A percentile compares a stretch with the other conserved stretches of the same genome.
These are phyloP conservation scores for Tetramorium bicarinatum DNA, from an alignment of 2,888 invertebrate species.

Conservation along the genomic window DNA sequence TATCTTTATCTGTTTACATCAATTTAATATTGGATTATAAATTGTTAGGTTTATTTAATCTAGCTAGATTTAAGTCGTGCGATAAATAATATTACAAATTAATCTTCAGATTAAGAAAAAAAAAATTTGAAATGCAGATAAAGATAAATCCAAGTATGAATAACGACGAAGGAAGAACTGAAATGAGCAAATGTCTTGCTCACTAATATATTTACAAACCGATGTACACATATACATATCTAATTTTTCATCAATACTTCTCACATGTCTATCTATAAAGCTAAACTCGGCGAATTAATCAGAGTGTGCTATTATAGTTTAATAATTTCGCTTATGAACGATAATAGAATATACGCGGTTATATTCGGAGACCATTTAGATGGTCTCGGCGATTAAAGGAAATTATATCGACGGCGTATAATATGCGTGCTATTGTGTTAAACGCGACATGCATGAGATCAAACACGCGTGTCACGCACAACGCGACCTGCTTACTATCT, in stretches of 20 bases:
- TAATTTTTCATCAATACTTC: background rate
- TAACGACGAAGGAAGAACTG: background rate
- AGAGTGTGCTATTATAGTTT: background rate
- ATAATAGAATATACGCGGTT: background rate
- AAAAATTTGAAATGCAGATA: background rate
- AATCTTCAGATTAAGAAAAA: background rate
- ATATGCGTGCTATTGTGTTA: background rate
- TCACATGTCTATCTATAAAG: background rate
- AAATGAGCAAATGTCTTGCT: background rate
- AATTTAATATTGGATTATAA: constrained; percentile 7
- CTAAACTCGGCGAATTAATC: constrained; percentile 12
- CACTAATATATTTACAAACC: background rate
- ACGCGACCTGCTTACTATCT: background rate
- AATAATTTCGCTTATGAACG: background rate
- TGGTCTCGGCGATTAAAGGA: background rate
- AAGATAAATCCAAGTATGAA: background rate
- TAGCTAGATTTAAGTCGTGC: background rate
- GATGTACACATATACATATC: background rate
- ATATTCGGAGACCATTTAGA: background rate
- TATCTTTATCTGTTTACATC: too few species aligned
- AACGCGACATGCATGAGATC: constrained; percentile 1
- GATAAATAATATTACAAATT: background rate
- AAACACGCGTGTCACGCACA: constrained; percentile 3
- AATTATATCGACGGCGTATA: background rate
- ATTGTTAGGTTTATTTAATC: background rate